Evolutionary conservation across 2,888 invertebrate species (phyloP).

Genomic region (Oithona nana): DNA sequence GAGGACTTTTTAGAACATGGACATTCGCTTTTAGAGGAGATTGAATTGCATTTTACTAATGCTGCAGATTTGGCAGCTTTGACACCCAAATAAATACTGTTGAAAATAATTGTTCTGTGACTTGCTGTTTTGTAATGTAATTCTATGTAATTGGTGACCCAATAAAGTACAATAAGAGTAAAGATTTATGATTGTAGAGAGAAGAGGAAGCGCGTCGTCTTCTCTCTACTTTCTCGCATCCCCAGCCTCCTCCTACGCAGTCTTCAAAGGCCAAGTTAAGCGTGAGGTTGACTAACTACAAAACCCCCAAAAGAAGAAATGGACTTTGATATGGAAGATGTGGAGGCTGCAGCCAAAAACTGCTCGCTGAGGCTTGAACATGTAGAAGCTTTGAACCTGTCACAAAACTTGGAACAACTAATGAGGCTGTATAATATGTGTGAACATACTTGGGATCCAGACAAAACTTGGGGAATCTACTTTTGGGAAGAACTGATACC

Average conservation of each 20-base stretch:
- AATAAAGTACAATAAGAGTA: too few species aligned
- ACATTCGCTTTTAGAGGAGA: background rate
- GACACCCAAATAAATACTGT: background rate
- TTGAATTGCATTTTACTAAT: background rate
- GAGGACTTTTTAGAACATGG: background rate
- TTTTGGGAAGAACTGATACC: slow-evolving; percentile 39
- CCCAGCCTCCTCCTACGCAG: too few species aligned
- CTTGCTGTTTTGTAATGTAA: too few species aligned
- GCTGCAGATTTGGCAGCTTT: background rate
- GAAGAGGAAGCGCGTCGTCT: too few species aligned
- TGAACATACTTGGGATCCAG: slow-evolving; percentile 15
- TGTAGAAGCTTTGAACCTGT: slow-evolving; percentile 3
- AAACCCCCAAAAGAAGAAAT: too few species aligned
- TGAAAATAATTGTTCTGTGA: background rate
- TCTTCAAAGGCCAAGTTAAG: too few species aligned
- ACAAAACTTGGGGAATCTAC: slow-evolving; percentile 24
- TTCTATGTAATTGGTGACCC: too few species aligned
- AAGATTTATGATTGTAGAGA: too few species aligned
- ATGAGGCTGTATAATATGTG: slow-evolving; percentile 15
- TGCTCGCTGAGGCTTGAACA: slow-evolving; percentile 10
- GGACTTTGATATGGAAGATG: background rate
- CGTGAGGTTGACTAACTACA: too few species aligned
- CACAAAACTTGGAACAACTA: background rate
- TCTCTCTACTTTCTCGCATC: too few species aligned
- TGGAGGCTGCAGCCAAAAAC: slow-evolving; percentile 8